Conservation (phyloP, 2,888 invertebrate species). For the Hipparchia sbordonii region DNA sequence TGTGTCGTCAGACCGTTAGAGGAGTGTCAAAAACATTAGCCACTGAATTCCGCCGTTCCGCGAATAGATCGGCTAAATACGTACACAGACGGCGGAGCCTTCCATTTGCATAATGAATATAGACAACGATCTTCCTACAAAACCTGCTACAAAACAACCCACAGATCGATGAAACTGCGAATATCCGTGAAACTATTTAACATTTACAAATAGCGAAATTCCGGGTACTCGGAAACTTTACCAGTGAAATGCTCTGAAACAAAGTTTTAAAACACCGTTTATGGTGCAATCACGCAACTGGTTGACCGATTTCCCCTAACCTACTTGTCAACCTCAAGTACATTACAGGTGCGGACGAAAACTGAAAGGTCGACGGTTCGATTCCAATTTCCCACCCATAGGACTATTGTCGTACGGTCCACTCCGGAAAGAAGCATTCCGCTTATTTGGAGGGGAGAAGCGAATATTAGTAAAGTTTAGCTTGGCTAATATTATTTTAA, state of each 20-base stretch:
- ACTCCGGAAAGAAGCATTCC: too few species aligned
- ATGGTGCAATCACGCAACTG: conserved; percentile 52
- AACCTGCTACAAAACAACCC: conserved; percentile 54
- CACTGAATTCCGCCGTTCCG: conserved; percentile 41
- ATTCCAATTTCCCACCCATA: too few species aligned
- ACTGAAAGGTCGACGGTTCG: too few species aligned
- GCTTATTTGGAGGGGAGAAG: too few species aligned
- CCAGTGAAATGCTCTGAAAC: conserved; percentile 48
- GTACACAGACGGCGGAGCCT: conserved; percentile 55
- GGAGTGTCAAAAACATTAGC: conserved; percentile 29
- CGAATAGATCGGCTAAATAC: conserved; percentile 71
- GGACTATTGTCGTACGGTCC: too few species aligned
- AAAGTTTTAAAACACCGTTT: conserved; percentile 50
- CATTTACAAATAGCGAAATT: conserved; percentile 53
- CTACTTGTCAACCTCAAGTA: conserved; percentile 50
- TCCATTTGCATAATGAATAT: conserved; percentile 75
- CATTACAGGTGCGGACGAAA: too few species aligned
- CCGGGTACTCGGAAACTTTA: conserved; percentile 41
- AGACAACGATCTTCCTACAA: conserved; percentile 58
- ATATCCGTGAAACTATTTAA: conserved; percentile 52
- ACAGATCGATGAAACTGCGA: conserved; percentile 25
- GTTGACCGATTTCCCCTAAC: conserved; percentile 64
- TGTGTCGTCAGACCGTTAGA: background rate
- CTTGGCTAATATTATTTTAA: too few species aligned
- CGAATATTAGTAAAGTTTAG: too few species aligned